Conservation (phyloP, 1,140 invertebrate species). For the Mylabris phalerata region DNA sequence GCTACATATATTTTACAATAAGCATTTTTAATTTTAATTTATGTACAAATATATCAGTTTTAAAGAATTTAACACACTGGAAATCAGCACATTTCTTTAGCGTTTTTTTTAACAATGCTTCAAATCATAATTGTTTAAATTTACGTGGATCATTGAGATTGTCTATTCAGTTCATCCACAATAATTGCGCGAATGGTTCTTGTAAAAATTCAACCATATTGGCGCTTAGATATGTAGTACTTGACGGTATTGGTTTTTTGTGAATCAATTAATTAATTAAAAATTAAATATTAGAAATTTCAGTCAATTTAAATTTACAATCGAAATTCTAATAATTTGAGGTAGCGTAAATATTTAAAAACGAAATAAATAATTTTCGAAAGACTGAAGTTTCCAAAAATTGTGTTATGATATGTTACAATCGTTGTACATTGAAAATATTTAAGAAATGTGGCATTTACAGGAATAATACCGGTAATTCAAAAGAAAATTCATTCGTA, state of each 20-base stretch:
- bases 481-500: no score
- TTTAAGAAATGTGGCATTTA: no score
- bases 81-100: constrained; percentile 14
- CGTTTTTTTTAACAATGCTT: constrained; percentile 6
- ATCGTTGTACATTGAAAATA: background rate
- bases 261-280: no score
- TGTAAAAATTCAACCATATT: constrained; percentile 8
- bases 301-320: no score
- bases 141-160: constrained; percentile 11
- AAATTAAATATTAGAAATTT: no score
- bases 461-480: no score
- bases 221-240: constrained; percentile 13
- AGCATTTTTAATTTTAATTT: constrained; percentile 15
- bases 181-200: constrained; percentile 7
- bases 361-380: no score
- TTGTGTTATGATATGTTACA: constrained; percentile 14
- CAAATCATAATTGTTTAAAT: background rate
- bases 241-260: constrained; percentile 12
- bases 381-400: no score
- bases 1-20: constrained; percentile 18
- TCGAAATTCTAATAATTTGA: no score
- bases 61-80: constrained; percentile 12
- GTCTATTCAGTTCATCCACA: constrained; percentile 15
- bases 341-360: no score
- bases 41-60: constrained; percentile 17